Evolutionary conservation across 2,113 vertebrate genomes (phyloP).

Genomic region (Amphiprion percula): DNA sequence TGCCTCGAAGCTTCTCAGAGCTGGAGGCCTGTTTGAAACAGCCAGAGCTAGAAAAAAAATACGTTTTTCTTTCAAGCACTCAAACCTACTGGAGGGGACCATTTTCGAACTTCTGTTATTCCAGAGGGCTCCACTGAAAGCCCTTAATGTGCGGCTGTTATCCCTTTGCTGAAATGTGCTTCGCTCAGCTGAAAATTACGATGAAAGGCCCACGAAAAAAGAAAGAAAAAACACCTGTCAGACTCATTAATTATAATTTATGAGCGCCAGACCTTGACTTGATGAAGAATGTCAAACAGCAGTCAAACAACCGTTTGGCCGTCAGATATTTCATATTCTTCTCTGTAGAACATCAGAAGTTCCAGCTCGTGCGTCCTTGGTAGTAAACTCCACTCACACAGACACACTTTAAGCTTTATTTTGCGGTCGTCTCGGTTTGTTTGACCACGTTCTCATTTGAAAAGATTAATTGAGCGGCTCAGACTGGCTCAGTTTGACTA

Average conservation of each 20-base stretch:
- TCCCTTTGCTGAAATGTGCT: conserved; percentile 40
- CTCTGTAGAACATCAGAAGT: not conserved
- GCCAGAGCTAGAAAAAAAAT: conserved; percentile 3
- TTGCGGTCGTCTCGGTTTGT: conserved; percentile 38
- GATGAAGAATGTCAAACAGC: conserved; percentile 40
- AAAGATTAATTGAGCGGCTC: conserved; percentile 49
- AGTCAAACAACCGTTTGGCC: not conserved
- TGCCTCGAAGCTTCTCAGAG: conserved; percentile 34
- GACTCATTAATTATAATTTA: conserved; percentile 51
- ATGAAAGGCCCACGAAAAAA: not conserved
- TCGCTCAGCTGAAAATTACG: conserved; percentile 37
- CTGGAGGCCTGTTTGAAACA: not conserved
- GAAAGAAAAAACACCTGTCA: conserved; percentile 24
- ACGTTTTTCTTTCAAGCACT: not conserved
- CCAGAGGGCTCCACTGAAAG: conserved; percentile 26
- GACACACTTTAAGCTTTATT: conserved; percentile 21
- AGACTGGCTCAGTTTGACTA: conserved; percentile 13
- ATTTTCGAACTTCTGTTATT: conserved; percentile 48
- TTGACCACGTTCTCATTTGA: conserved; percentile 55
- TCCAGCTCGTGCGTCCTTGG: not conserved
- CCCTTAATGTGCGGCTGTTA: conserved; percentile 41
- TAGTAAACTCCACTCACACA: conserved; percentile 7
- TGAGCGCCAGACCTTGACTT: conserved; percentile 11
- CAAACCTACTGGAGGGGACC: conserved; percentile 21
- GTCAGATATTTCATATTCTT: conserved; percentile 1